Percentiles rank a stretch among this genome's conserved stretches.
These are phyloP conservation scores for Plusia festucae DNA, from an alignment of 2,888 invertebrate species.

Conservation along the genomic window DNA sequence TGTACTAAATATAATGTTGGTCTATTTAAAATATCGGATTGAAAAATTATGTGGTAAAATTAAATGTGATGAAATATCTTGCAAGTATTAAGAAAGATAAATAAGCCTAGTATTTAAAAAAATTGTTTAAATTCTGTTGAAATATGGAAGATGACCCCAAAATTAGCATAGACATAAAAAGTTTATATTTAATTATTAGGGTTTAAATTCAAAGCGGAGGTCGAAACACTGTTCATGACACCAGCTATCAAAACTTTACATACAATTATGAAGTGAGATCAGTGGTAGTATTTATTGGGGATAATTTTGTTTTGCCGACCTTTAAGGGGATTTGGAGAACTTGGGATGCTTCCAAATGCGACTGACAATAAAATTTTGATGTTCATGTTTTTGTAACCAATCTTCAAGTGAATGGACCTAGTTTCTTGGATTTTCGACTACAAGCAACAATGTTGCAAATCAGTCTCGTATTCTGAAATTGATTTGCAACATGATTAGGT, in stretches of 20 bases:
- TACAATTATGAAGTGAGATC: constrained; percentile 35
- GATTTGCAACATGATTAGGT: no score
- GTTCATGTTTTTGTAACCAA: constrained; percentile 28
- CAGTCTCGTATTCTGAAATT: no score
- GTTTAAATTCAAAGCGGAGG: no score
- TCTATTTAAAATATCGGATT: constrained; percentile 18
- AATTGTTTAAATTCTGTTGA: not conserved
- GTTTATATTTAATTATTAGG: no score
- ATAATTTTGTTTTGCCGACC: constrained; percentile 50
- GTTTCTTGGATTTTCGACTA: constrained; percentile 6
- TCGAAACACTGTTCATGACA: not conserved
- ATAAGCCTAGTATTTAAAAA: not conserved
- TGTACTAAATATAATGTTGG: constrained; percentile 21
- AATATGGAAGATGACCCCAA: not conserved
- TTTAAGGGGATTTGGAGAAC: constrained; percentile 51
- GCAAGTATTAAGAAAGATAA: not conserved
- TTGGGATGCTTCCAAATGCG: constrained; percentile 51
- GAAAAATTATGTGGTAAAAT: not conserved
- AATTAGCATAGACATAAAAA: no score
- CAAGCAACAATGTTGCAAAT: not conserved
- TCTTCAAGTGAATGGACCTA: constrained; percentile 22
- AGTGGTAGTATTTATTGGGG: constrained; percentile 42
- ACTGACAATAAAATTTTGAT: constrained; percentile 44
- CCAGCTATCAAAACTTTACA: constrained; percentile 20
- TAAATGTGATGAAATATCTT: not conserved